phyloP scores from a whole-genome alignment of 2,113 vertebrate genomes.

The Anthoscopus minutus region DNA sequence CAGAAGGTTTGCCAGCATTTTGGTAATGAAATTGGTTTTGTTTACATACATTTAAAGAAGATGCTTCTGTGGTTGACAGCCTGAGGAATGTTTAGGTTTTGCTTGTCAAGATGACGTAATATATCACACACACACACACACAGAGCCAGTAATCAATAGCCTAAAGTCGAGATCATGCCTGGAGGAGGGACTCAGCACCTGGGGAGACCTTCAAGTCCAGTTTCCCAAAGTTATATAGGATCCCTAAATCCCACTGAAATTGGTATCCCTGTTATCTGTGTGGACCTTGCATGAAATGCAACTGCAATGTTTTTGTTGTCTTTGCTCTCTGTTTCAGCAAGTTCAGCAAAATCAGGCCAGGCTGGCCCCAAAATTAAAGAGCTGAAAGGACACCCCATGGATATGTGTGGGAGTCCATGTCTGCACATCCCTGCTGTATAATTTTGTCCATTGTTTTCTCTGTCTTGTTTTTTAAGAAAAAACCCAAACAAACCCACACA shows the following conservation, averaged over 20 bases:
- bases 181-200: background rate
- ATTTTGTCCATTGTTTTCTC: background rate
- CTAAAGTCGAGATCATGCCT: background rate
- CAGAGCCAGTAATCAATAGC: background rate
- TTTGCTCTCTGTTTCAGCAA: background rate
- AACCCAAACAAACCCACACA: background rate
- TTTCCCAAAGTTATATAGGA: background rate
- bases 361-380: background rate
- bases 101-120: background rate
- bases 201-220: background rate
- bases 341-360: background rate
- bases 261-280: background rate
- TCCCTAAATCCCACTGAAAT: background rate
- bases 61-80: background rate
- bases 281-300: background rate
- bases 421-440: background rate
- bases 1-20: background rate
- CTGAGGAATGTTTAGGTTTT: background rate
- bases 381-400: background rate
- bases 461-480: background rate
- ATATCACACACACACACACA: background rate
- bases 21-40: background rate
- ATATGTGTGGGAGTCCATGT: accelerated
- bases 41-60: background rate
- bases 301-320: background rate